Conservation (phyloP, 2,113 vertebrate species). For the Lagopus leucura region DNA sequence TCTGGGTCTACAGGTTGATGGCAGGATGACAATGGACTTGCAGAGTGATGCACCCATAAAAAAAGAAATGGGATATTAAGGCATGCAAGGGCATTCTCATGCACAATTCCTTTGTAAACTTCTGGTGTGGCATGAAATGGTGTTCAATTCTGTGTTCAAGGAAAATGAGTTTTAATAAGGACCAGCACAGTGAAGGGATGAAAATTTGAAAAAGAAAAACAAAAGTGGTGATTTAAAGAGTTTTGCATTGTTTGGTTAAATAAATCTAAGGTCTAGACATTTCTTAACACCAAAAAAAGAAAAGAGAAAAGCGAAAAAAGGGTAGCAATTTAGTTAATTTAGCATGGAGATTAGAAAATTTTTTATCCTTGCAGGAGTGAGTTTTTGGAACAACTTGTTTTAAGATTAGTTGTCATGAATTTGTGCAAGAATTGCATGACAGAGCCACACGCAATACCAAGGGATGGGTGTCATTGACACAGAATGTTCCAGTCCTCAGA, state of each 20-base stretch:
- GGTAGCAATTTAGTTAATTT: neutral
- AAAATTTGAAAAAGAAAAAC: neutral
- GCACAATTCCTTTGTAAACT: fast-evolving
- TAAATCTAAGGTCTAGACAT: neutral
- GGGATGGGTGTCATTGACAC: neutral
- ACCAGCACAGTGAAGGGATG: neutral
- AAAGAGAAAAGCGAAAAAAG: too few species aligned
- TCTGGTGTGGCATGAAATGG: fast-evolving
- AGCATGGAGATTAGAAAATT: neutral
- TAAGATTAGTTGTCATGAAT: neutral
- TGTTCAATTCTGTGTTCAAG: neutral
- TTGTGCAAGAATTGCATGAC: neutral
- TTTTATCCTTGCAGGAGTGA: neutral
- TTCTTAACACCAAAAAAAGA: neutral
- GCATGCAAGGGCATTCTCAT: neutral
- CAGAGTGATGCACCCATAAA: neutral
- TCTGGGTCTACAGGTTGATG: neutral
- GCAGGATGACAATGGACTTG: neutral
- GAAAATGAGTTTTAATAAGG: neutral
- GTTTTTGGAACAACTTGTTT: neutral
- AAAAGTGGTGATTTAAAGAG: neutral
- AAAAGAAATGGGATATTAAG: neutral
- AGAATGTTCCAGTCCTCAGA: conserved; percentile 4
- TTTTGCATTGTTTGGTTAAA: neutral
- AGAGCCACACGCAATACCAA: neutral